These are phyloP conservation scores for Macaca mulatta DNA, from an alignment of 2,113 vertebrate genomes.

Conservation along the genomic window DNA sequence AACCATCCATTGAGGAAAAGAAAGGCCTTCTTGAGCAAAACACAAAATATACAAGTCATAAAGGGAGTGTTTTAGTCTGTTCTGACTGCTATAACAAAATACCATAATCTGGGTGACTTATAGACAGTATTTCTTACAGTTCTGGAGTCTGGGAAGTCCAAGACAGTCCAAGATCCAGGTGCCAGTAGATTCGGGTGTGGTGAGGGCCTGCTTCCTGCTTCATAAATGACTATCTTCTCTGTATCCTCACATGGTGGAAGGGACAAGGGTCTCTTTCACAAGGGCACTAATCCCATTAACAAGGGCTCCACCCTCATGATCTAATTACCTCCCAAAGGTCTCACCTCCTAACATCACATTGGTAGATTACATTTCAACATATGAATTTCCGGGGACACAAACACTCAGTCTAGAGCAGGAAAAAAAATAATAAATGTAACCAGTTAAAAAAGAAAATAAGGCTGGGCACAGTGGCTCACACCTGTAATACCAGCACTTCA, in stretches of 20 bases:
- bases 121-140: neutral
- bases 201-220: neutral
- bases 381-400: neutral
- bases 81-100: neutral
- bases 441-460: neutral
- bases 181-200: neutral
- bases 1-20: neutral
- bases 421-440: neutral
- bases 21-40: neutral
- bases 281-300: neutral
- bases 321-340: neutral
- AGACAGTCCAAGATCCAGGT: neutral
- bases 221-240: neutral
- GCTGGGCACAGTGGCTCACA: too few relatives aligned
- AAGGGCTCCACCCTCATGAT: neutral
- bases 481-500: too few relatives aligned
- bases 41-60: neutral
- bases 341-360: neutral
- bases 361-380: neutral
- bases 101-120: neutral
- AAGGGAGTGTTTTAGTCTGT: neutral
- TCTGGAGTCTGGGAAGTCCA: neutral
- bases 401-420: neutral
- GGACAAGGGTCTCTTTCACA: neutral
- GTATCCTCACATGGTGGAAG: neutral